phyloP scores from a whole-genome alignment of 2,797 vertebrate species.

The Setipinna tenuifilis region DNA sequence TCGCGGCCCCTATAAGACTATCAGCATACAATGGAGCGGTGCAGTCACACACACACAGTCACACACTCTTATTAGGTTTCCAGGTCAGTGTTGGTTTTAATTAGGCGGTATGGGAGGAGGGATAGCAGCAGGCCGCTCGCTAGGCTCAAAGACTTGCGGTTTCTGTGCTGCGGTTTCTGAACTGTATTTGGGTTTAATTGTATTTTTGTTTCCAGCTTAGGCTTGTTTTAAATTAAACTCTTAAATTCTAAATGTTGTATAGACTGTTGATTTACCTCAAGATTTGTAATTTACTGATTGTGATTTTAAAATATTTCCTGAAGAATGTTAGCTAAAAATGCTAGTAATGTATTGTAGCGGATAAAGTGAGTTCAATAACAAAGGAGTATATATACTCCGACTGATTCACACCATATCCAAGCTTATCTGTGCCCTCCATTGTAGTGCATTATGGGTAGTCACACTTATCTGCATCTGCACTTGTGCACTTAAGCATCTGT shows the following conservation, averaged over 20 bases:
- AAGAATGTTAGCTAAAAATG: neutral
- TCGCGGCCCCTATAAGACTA: conserved; percentile 2
- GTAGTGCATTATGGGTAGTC: neutral
- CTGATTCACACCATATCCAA: neutral
- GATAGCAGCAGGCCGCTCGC: neutral
- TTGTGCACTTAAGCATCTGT: conserved; percentile 58
- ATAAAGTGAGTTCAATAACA: neutral
- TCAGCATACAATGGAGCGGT: conserved; percentile 16
- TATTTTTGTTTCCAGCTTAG: neutral
- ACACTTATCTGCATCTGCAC: conserved; percentile 45
- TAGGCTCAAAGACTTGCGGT: neutral
- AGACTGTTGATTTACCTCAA: neutral
- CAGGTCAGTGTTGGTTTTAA: conserved; percentile 17
- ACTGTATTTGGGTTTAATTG: neutral
- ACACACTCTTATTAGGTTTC: conserved; percentile 8
- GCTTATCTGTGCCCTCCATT: neutral
- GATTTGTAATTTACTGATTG: neutral
- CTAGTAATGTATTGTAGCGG: neutral
- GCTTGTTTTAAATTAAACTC: neutral
- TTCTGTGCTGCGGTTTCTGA: neutral
- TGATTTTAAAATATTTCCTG: neutral
- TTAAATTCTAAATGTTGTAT: neutral
- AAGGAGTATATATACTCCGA: no score
- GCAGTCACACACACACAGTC: conserved; percentile 8
- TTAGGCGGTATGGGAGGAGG: neutral